Percentiles rank a stretch among this genome's conserved stretches.
Conservation (phyloP, 1,140 invertebrate species). For the Trichogramma pretiosum region DNA sequence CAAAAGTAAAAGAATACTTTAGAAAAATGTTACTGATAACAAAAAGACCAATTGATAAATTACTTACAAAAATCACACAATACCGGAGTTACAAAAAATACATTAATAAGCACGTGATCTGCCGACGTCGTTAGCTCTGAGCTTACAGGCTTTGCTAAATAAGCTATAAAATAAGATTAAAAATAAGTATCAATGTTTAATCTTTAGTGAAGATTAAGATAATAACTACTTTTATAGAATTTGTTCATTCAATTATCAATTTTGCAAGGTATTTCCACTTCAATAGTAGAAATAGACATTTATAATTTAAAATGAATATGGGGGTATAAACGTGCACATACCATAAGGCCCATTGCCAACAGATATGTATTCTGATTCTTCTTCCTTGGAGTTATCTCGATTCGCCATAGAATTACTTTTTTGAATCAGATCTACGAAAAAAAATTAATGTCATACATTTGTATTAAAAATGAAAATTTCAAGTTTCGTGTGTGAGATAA, state of each 20-base stretch:
- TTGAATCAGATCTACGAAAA: slow-evolving; percentile 41
- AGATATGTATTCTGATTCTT: slow-evolving; percentile 41
- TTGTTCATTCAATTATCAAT: no score
- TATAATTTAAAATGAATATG: no score
- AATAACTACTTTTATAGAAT: no score
- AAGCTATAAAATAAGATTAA: no score
- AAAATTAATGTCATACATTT: not conserved
- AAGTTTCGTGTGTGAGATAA: not conserved
- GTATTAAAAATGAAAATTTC: not conserved
- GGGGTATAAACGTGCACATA: no score
- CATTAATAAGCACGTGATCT: slow-evolving; percentile 35
- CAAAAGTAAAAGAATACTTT: no score
- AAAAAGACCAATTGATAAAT: not conserved
- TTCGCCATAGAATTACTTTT: slow-evolving; percentile 42
- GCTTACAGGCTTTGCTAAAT: slow-evolving; percentile 31
- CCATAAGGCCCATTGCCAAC: slow-evolving; percentile 40
- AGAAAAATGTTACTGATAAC: no score
- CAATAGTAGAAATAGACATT: no score
- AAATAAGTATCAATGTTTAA: no score
- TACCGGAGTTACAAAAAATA: slow-evolving; percentile 46
- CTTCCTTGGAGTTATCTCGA: slow-evolving; percentile 39
- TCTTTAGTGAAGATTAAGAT: no score
- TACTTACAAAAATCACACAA: slow-evolving; percentile 49
- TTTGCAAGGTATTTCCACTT: no score
- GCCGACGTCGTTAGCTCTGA: slow-evolving; percentile 23